A percentile compares a stretch with the other conserved stretches of the same genome.
These are phyloP conservation scores for Acheta domesticus DNA, from an alignment of 2,888 invertebrate genomes.

Conservation along the genomic window DNA sequence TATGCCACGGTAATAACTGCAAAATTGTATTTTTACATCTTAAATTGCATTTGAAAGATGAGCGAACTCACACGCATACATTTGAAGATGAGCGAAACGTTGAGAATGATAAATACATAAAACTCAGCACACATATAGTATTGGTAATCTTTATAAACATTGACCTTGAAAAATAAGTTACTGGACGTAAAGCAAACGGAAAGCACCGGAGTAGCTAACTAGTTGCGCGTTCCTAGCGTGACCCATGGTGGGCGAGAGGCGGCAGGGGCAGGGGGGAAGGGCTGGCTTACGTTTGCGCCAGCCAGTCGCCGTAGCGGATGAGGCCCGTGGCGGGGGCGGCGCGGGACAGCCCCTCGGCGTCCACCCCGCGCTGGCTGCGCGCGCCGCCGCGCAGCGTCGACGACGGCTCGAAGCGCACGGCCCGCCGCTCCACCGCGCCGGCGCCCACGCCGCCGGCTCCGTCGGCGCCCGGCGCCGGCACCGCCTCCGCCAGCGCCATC, in stretches of 20 bases:
- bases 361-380: neutral
- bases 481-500: neutral
- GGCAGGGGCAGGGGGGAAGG: neutral
- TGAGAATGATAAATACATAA: too few species aligned
- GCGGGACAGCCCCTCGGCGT: neutral
- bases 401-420: neutral
- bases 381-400: neutral
- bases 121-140: too few species aligned
- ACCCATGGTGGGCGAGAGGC: neutral
- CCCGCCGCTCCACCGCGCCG: neutral
- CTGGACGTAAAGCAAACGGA: too few species aligned
- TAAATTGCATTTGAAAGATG: too few species aligned
- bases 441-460: neutral
- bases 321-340: neutral
- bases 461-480: neutral
- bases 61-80: too few species aligned
- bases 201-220: too few species aligned
- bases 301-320: conserved; percentile 18
- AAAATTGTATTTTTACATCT: too few species aligned
- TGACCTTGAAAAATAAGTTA: too few species aligned
- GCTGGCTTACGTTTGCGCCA: neutral
- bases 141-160: too few species aligned
- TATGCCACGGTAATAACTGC: too few species aligned
- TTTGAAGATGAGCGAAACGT: too few species aligned
- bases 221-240: neutral